Conservation (phyloP, 2,113 vertebrate genomes). For the Zingel zingel region DNA sequence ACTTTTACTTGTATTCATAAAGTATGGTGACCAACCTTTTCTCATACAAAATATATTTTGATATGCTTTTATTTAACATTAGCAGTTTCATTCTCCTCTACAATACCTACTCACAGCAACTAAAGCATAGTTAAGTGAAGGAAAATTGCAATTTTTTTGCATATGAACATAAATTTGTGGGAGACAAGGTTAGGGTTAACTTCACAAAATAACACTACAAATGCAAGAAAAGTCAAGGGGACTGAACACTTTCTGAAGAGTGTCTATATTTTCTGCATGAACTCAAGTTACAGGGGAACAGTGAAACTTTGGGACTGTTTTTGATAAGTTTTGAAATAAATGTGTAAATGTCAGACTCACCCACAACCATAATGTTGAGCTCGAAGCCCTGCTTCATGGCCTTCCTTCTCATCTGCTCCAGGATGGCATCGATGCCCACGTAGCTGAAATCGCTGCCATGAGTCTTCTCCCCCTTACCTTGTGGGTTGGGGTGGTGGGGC, state of each 20-base stretch:
- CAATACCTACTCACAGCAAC: not conserved
- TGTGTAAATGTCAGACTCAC: slow-evolving; percentile 82
- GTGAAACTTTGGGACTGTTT: not conserved
- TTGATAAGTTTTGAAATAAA: not conserved
- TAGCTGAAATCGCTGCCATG: slow-evolving; percentile 90
- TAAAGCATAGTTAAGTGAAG: not conserved
- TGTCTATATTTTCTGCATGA: not conserved
- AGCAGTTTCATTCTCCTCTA: not conserved
- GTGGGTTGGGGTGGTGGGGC: slow-evolving; percentile 75
- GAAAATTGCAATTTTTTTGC: not conserved
- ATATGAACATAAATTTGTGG: not conserved
- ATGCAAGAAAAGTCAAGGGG: not conserved
- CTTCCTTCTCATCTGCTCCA: slow-evolving; percentile 99
- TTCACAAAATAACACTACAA: not conserved
- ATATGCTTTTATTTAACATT: slow-evolving; percentile 10
- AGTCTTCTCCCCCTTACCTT: slow-evolving; percentile 86
- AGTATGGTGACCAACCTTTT: not conserved
- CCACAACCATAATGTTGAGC: slow-evolving; percentile 99
- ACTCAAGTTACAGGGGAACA: not conserved
- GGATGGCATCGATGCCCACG: slow-evolving; percentile 96
- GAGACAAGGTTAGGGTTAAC: not conserved
- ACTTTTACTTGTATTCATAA: not conserved
- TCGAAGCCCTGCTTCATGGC: slow-evolving; percentile 99
- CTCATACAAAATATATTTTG: not conserved
- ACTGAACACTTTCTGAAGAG: not conserved